Evolutionary conservation across 2,888 invertebrate genomes (phyloP), one percentile per base, ranked within the genome.

Genomic region (Dendrolimus houi): DNA sequence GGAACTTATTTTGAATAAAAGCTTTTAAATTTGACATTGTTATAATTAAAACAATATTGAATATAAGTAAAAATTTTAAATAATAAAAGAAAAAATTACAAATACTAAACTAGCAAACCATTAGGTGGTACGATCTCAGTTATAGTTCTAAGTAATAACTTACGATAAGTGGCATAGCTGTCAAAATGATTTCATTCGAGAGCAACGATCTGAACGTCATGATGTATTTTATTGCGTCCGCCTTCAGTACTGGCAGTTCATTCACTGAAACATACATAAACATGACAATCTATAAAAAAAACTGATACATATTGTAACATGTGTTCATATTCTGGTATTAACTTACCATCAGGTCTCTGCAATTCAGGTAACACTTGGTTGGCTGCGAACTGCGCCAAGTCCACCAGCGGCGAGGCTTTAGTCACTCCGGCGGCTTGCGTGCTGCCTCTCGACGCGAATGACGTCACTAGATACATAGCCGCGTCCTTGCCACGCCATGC

Each of bases 401-500:
- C 96, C 9, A 99, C 98, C 58, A 99, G 92, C 64, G 96, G 94
- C 65, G 97, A 98, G 41, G 96, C 96, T 78, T 96, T 95, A 9
- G 98, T 99, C 7, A 98, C 96, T 52, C 99, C 99, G 73, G 96
- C 95, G 75, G 94, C 96, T 72, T 95, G 94, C 1, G 98, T 98
- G 70, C 95, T 93, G 53, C 96, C 98, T 75, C 97, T 95, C 1
- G 97, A 95, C 52, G 97, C 98, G 66, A 99, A 93, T 1, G 99
- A 98, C 59, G 98, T 99, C 60, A 99, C 98, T 68, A 99, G 92
- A 90, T 97, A 99, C 69, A 99, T 93, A 2, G 99, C 99, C 10
- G 98, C 96, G 87, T 99, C 99, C 81, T 99, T 99, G 67, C 96
- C 95, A 57, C 96, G 94, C 99, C 99, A 99, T 79, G 97, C 95